Conservation (phyloP, 2,113 vertebrate genomes). For the Megaptera novaeangliae region DNA sequence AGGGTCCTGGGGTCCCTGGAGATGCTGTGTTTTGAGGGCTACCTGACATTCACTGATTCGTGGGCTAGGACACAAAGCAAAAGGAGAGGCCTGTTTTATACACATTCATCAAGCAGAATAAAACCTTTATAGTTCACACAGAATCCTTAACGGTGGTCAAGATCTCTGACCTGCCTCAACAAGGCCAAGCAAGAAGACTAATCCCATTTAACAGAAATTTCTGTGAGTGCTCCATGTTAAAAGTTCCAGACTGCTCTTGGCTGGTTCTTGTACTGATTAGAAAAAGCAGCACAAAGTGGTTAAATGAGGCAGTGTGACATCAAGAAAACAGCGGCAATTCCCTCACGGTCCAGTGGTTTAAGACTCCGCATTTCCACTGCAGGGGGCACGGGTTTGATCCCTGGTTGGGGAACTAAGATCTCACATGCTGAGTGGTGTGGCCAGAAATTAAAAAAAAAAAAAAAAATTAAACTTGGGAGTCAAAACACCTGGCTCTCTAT, state of each 20-base stretch:
- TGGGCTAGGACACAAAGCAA: background rate
- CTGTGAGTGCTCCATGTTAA: background rate
- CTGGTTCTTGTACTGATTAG: background rate
- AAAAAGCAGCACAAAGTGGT: background rate
- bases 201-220: background rate
- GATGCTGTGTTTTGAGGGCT: background rate
- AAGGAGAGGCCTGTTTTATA: background rate
- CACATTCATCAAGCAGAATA: background rate
- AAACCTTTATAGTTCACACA: background rate
- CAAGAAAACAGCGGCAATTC: background rate
- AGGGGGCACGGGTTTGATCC: no score
- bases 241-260: background rate
- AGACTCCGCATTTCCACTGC: no score
- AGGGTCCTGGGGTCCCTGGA: background rate
- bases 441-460: background rate
- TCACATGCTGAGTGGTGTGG: no score
- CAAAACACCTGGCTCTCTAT: background rate
- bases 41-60: background rate
- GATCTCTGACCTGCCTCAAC: background rate
- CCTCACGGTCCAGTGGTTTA: no score
- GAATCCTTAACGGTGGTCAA: background rate
- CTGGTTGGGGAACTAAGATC: no score
- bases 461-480: background rate
- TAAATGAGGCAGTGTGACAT: background rate
- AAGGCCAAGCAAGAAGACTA: background rate